A percentile compares a stretch with the other conserved stretches of the same genome.
Conservation (phyloP, 2,888 invertebrate species). For the Labia minor region DNA sequence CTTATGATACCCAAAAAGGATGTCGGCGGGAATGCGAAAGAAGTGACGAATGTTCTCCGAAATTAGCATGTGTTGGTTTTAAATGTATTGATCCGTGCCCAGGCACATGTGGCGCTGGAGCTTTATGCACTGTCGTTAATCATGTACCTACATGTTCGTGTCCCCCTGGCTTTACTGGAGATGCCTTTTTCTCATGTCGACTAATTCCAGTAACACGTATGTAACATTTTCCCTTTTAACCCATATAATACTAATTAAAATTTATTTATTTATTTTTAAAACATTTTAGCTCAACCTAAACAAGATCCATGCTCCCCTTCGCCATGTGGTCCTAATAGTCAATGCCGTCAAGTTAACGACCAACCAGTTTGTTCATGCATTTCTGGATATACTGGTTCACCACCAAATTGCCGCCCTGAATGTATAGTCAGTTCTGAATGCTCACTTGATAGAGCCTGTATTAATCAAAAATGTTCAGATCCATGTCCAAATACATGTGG, state of each 20-base stretch:
- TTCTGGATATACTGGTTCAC: slow-evolving; percentile 64
- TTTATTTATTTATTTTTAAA: no score
- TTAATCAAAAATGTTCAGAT: slow-evolving; percentile 75
- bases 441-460: slow-evolving; percentile 66
- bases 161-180: slow-evolving; percentile 62
- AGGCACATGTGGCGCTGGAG: slow-evolving; percentile 69
- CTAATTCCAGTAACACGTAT: slow-evolving; percentile 22
- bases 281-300: slow-evolving; percentile 35
- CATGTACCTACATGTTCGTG: slow-evolving; percentile 71
- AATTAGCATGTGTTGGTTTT: slow-evolving; percentile 64
- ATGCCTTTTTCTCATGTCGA: slow-evolving; percentile 56
- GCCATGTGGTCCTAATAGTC: slow-evolving; percentile 80
- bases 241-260: slow-evolving; percentile 16
- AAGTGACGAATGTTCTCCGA: slow-evolving; percentile 62
- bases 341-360: slow-evolving; percentile 64
- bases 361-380: slow-evolving; percentile 79
- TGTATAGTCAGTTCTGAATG: slow-evolving; percentile 83
- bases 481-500: slow-evolving; percentile 83
- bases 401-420: slow-evolving; percentile 72
- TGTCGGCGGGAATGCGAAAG: slow-evolving; percentile 68
- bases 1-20: slow-evolving; percentile 49
- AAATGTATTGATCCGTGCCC: slow-evolving; percentile 79
- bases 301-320: slow-evolving; percentile 69
- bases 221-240: not conserved
- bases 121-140: slow-evolving; percentile 65